Evolutionary conservation across 2,113 vertebrate genomes (phyloP), one percentile per base, ranked within the genome.

Genomic region (human (Homo sapiens)): DNA sequence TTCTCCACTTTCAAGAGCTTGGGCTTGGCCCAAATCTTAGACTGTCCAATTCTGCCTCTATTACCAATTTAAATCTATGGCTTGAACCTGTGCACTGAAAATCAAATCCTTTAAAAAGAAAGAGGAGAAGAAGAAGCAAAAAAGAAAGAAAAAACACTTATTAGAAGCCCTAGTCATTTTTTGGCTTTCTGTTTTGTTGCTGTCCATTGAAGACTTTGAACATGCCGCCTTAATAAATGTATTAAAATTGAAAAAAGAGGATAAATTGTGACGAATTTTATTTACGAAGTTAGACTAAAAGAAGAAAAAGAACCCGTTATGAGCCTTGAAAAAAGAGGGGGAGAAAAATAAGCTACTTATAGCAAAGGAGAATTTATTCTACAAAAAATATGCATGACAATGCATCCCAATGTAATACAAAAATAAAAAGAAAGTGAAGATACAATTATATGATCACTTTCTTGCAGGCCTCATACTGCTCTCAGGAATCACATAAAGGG

Each of bases 301-400:
- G 94, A 70, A 93, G 78, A 89, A 81, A 94, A n/a, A 95, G 97
- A 96, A 98, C 98, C 52, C 55, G 0, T 97, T 98, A 96, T 70
- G 79, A 98, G 45, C 83, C 80, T 96, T 87, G 82, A 97, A 97
- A 97, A 88, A 94, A 90, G 75, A 30, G 79, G 76, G 64, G 78
- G 23, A 90, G 98, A 98, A 98, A 97, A 98, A 98, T 96, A 98
- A 98, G 98, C 96, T 98, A 98, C 97, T 99, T 99, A 99, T 99
- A 99, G 98, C 98, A 99, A 99, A 99, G 99, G 98, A 98, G 98
- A 99, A 99, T 99, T 99, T 99, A 99, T 99, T 99, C 99, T 99
- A 99, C 98, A 98, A 99, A 99, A 99, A 99, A 99, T 99, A 99
- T 97, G 99, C 98, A 99, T 99, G 99, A 99, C 99, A 98, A 98